Evolutionary conservation across 2,888 invertebrate species (phyloP).

Genomic region (Eupithecia exiguata): DNA sequence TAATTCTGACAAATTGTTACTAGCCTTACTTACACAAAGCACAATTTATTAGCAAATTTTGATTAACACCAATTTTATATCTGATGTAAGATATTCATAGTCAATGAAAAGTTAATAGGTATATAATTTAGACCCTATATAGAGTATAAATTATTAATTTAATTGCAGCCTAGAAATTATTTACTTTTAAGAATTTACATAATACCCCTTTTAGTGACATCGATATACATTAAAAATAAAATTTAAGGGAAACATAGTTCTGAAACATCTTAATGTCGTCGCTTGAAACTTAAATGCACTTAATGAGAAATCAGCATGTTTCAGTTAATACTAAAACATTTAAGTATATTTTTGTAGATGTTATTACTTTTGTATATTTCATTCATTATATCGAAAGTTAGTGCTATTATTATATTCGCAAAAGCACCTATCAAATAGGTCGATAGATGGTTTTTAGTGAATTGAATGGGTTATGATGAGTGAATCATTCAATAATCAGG

Average conservation of each 20-base stretch:
- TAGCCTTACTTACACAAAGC: neutral
- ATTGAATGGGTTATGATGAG: neutral
- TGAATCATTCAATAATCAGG: neutral
- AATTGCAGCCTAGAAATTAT: neutral
- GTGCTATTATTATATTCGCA: too few species aligned
- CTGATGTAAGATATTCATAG: neutral
- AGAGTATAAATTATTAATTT: neutral
- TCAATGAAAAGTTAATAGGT: neutral
- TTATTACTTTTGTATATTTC: constrained; percentile 13
- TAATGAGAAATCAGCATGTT: neutral
- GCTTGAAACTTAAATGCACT: neutral
- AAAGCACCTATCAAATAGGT: constrained; percentile 25
- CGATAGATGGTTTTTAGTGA: neutral
- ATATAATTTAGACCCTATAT: neutral
- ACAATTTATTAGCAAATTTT: neutral
- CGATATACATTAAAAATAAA: neutral
- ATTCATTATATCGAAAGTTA: neutral
- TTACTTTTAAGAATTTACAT: neutral
- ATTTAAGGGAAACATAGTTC: neutral
- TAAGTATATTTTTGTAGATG: constrained; percentile 18
- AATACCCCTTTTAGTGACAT: neutral
- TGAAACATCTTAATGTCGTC: neutral
- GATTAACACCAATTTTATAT: constrained; percentile 13
- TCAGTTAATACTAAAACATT: neutral
- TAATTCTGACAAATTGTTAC: neutral